Evolutionary conservation across 64 coral and sea anemone species (phyloP), one percentile per base, ranked within the genome.

Genomic region (Catalaphyllia jardinei): DNA sequence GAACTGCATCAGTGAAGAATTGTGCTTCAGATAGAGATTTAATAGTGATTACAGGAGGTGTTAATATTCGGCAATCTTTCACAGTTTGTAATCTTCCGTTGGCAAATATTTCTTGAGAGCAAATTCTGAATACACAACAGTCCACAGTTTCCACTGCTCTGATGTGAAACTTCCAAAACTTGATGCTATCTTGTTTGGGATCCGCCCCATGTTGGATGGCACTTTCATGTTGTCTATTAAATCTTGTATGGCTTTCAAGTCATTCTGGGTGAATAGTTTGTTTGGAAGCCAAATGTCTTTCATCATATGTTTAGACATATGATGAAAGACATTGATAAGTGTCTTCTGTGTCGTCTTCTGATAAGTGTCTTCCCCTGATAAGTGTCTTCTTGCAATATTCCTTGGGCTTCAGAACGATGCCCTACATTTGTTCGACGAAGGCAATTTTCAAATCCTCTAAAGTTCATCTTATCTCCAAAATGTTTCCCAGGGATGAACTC

Each of bases 241-340:
- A 8, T 28, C 50, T 60, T 88, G 86, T 9, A 88, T 88, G 11
- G 72, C 30, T 7, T 55, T 75, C 1, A 88, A 10, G 62, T 88
- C 52, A 31, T 13, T 60, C 8, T 62, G 27, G 7, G 15, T 88
- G 11, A 76, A 54, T 10, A 52, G n/a, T 25, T 78, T 78, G 14
- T 78, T 78, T 75, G 50, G 74, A 1, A 55, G 72, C 71, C 25
- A 38, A 52, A 38, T 18, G 16, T 88, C 83, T 60, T 88, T 87
- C 65, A 89, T 69, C 29, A 94, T 1, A 86, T 85, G 60, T 52
- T 89, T 94, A n/a, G 86, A n/a, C n/a, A n/a, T n/a, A n/a, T n/a
- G n/a, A n/a, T n/a, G n/a, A n/a, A n/a, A n/a, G n/a, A n/a, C n/a
- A n/a, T n/a, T n/a, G n/a, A n/a, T n/a, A n/a, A n/a, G n/a, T n/a